These are phyloP conservation scores for Brenthis daphne DNA, from an alignment of 2,888 invertebrate species.

Conservation along the genomic window DNA sequence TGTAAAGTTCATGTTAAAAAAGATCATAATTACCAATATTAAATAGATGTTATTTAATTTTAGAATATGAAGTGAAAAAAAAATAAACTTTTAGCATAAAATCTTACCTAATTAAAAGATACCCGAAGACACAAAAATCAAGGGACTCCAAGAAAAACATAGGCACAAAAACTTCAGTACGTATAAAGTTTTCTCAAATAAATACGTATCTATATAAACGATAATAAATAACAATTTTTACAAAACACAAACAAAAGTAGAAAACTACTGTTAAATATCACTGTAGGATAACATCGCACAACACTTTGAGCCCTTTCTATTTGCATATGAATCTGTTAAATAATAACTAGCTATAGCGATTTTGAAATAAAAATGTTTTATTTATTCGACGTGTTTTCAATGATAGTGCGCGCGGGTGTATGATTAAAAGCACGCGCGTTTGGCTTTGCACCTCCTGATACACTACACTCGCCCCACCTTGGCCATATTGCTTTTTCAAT, in stretches of 20 bases:
- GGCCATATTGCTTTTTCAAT: constrained; percentile 59
- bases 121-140: constrained; percentile 28
- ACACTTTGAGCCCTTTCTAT: constrained; percentile 59
- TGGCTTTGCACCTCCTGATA: constrained; percentile 58
- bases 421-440: constrained; percentile 49
- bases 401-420: constrained; percentile 52
- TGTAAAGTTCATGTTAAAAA: no score
- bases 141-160: constrained; percentile 21
- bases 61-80: not conserved
- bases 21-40: not conserved
- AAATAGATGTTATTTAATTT: not conserved
- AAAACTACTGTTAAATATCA: constrained; percentile 66
- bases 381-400: constrained; percentile 53
- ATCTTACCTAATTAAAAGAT: constrained; percentile 17
- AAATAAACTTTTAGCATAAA: not conserved
- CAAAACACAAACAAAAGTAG: constrained; percentile 52
- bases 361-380: not conserved
- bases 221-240: not conserved
- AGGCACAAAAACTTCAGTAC: constrained; percentile 28
- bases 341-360: not conserved
- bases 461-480: constrained; percentile 58
- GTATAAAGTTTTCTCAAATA: constrained; percentile 39
- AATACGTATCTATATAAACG: constrained; percentile 39
- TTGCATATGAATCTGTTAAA: constrained; percentile 51
- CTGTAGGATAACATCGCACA: constrained; percentile 67